Evolutionary conservation across 2,888 invertebrate genomes (phyloP), one percentile per base, ranked within the genome.

Genomic region (Deilephila porcellus): DNA sequence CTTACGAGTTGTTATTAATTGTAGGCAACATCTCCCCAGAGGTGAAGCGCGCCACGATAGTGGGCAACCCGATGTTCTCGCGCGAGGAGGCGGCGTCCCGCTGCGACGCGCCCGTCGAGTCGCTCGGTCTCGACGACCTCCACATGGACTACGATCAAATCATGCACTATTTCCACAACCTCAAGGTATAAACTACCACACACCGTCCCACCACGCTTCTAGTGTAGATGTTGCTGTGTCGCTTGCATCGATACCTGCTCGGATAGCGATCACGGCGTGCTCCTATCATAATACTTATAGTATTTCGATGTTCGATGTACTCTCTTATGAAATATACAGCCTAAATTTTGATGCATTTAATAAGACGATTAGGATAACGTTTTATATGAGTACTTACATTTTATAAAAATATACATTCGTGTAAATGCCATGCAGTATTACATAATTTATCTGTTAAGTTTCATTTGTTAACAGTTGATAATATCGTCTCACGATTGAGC

Each of bases 71-170:
- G 74, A 98, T 98, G 97, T 98, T 97, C 93, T 97, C 97, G 86
- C 95, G 87, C 95, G 95, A 89, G 88, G 81, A 85, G 78, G 92
- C 91, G 72, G 88, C 89, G 78, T 88, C 76, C 64, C 92, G 88
- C 90, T 77, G 82, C 88, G 79, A 91, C 90, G 73, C 77, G 79
- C 91, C 91, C 79, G 95, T 93, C 76, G 96, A 97, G 82, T 91
- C 96, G 80, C 96, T 97, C 76, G 97, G 96, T 71, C 94, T 98
- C 82, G 98, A 98, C 91, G 97, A 98, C 91, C 96, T 98, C 79
- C 98, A 98, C 88, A 98, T 99, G 98, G 98, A 99, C 94, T 99
- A 99, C 94, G 98, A 99, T 91, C 98, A 99, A 95, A 98, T 99
- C 92, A 98, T 99, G 98, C 98, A 98, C 91, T 99, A 99, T 95